A percentile compares a stretch with the other conserved stretches of the same genome.
phyloP scores from a whole-genome alignment of 2,888 invertebrate genomes.

The Galeopsomyia nigrocyanea region DNA sequence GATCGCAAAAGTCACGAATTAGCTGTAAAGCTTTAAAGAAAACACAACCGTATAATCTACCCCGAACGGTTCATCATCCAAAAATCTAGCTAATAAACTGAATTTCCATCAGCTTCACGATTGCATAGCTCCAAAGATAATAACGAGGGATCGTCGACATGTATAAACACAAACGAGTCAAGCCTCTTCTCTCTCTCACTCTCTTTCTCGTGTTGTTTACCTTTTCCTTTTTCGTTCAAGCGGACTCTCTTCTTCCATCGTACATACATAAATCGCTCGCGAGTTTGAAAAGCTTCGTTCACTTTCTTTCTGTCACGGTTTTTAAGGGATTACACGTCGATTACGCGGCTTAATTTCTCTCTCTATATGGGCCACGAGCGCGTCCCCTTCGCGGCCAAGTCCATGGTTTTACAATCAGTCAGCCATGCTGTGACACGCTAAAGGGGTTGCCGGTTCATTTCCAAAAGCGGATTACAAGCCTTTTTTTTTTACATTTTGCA shows the following conservation, averaged over 20 bases:
- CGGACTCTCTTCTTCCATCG: neutral
- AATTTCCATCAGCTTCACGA: neutral
- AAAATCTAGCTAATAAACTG: no score
- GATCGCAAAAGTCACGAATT: no score
- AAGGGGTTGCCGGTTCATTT: conserved; percentile 65
- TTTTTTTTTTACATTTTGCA: conserved; percentile 39
- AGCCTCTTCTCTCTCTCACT: conserved; percentile 2
- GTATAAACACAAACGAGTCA: conserved; percentile 20
- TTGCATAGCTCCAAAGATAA: neutral
- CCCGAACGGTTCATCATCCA: no score
- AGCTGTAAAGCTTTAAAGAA: no score
- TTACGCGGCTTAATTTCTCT: conserved; percentile 66
- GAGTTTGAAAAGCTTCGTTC: conserved; percentile 4
- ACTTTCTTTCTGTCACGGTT: conserved; percentile 61
- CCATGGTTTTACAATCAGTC: conserved; percentile 69
- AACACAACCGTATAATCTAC: no score
- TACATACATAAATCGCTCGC: neutral
- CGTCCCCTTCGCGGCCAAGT: conserved; percentile 65
- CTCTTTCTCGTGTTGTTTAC: conserved; percentile 8
- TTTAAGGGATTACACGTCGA: conserved; percentile 68
- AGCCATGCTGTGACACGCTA: conserved; percentile 56
- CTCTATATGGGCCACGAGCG: conserved; percentile 39
- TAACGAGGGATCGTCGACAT: neutral
- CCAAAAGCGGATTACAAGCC: conserved; percentile 65
- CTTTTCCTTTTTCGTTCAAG: neutral